Percentiles rank a stretch among this genome's conserved stretches.
Conservation (phyloP, 2,888 invertebrate species). For the Dilophus febrilis region DNA sequence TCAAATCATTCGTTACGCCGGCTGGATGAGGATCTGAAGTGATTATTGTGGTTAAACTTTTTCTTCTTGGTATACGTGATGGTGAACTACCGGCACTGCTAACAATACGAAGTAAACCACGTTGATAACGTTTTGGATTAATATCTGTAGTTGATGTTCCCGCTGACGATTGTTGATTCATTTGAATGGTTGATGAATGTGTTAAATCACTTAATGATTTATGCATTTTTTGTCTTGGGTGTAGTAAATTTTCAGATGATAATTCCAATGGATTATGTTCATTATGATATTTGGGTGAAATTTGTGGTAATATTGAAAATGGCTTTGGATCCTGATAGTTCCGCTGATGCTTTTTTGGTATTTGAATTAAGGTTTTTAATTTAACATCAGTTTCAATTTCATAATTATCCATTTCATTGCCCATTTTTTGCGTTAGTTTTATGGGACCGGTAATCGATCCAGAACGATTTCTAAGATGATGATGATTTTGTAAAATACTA, state of each 20-base stretch:
- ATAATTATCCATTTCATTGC: constrained; percentile 4
- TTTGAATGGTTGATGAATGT: constrained; percentile 13
- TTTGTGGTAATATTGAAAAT: too few species aligned
- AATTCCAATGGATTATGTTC: too few species aligned
- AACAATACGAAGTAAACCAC: constrained; percentile 23
- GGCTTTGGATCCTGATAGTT: background rate
- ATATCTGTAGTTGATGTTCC: constrained; percentile 16
- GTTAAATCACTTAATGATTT: constrained; percentile 19
- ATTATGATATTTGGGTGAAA: too few species aligned
- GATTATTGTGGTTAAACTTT: background rate
- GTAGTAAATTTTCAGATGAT: too few species aligned
- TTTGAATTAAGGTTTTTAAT: background rate
- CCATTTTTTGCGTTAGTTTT: constrained; percentile 1
- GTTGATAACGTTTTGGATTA: constrained; percentile 27
- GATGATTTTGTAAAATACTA: constrained; percentile 1
- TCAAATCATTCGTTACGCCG: background rate
- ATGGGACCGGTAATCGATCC: background rate
- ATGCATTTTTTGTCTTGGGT: background rate
- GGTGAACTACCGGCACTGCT: constrained; percentile 16
- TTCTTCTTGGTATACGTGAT: constrained; percentile 15
- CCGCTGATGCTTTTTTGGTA: background rate
- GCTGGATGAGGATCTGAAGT: background rate
- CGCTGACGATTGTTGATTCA: constrained; percentile 12
- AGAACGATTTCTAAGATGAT: too few species aligned
- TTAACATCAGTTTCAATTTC: background rate